These are phyloP conservation scores for Oriolus oriolus DNA, from an alignment of 2,113 vertebrate genomes.

Conservation along the genomic window DNA sequence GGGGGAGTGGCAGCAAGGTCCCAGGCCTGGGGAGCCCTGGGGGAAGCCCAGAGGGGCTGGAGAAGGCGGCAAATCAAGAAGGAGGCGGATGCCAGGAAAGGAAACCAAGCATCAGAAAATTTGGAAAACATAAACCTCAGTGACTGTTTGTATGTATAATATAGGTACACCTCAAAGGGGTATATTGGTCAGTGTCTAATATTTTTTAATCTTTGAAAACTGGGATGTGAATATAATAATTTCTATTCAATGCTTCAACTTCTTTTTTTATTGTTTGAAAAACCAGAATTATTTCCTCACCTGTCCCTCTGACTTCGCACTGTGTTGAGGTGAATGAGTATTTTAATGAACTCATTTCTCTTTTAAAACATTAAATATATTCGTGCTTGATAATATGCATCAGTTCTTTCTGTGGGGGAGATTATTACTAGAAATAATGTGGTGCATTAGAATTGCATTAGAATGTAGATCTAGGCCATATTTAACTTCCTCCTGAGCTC, in stretches of 20 bases:
- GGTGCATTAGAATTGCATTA: conserved; percentile 28
- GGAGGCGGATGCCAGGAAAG: not conserved
- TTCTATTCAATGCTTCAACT: not conserved
- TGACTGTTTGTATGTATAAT: not conserved
- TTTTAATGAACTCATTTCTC: conserved; percentile 27
- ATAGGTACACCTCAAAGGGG: not conserved
- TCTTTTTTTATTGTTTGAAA: not conserved
- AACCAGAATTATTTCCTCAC: not conserved
- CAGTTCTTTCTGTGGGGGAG: not conserved
- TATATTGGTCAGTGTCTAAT: not conserved
- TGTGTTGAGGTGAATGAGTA: not conserved
- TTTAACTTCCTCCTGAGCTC: conserved; percentile 27
- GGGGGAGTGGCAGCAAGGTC: not conserved
- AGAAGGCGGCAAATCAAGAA: not conserved
- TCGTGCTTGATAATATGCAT: not conserved
- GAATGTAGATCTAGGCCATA: conserved; percentile 15
- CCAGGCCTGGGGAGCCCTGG: not conserved
- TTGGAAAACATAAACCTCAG: not conserved
- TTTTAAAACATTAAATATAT: conserved; percentile 38
- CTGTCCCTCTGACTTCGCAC: not conserved
- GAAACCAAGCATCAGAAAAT: not conserved
- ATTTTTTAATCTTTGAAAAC: not conserved
- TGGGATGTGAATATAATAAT: not conserved
- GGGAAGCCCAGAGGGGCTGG: not conserved
- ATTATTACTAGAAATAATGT: conserved; percentile 14